Conservation (phyloP, 35 echinoderm and acorn worm species). For the Eucidaris tribuloides region DNA sequence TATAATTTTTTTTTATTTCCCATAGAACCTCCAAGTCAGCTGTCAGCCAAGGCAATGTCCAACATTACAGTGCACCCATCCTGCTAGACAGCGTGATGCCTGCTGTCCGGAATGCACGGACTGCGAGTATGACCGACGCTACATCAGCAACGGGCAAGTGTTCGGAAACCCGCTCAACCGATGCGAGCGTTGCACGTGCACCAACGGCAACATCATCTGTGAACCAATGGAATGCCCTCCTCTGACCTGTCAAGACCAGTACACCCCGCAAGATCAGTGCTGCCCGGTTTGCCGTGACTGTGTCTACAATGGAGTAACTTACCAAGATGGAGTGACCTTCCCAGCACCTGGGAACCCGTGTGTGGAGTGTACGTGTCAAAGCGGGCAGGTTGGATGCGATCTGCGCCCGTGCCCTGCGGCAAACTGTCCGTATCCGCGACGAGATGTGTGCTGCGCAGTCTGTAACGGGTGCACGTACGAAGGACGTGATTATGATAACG, state of each 20-base stretch:
- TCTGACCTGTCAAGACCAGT: slow-evolving; percentile 41
- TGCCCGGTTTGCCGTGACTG: slow-evolving; percentile 78
- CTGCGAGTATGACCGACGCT: slow-evolving; percentile 69
- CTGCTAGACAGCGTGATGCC: slow-evolving; percentile 21
- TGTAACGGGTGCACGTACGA: slow-evolving; percentile 61
- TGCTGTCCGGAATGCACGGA: slow-evolving; percentile 75
- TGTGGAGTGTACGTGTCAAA: slow-evolving; percentile 53
- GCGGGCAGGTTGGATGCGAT: not conserved
- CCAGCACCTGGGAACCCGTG: slow-evolving; percentile 56
- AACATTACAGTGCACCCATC: slow-evolving; percentile 55
- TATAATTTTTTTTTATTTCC: slow-evolving; percentile 7
- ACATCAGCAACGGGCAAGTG: slow-evolving; percentile 59
- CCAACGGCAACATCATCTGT: slow-evolving; percentile 30
- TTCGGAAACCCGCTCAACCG: slow-evolving; percentile 73
- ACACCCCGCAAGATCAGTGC: slow-evolving; percentile 62
- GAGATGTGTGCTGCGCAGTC: slow-evolving; percentile 47
- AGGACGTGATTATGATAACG: slow-evolving; percentile 27
- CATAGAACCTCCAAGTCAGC: slow-evolving; percentile 19
- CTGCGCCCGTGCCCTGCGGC: not conserved
- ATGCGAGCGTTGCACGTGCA: slow-evolving; percentile 67
- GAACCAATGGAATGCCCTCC: slow-evolving; percentile 53
- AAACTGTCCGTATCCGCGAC: not conserved
- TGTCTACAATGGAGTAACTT: slow-evolving; percentile 56
- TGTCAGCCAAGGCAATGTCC: slow-evolving; percentile 53
- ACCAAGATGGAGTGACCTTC: slow-evolving; percentile 70